Base-by-base conservation (phyloP, 1,140 invertebrate species). In the Manduca sexta region DNA sequence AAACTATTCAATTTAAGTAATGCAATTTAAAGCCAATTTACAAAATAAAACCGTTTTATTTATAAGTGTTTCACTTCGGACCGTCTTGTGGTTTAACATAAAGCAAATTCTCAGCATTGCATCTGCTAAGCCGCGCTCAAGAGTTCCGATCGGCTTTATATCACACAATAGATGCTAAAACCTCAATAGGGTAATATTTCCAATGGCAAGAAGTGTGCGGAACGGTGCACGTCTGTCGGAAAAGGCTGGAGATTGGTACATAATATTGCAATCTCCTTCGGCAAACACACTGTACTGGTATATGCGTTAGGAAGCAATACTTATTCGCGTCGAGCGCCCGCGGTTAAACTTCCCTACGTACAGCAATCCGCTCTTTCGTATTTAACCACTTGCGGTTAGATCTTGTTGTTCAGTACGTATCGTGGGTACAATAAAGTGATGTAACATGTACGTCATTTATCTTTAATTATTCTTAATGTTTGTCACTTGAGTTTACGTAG, bases 231-330 rank as follows among this genome's bases (percentile, higher is more conserved):
- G 60, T 60, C 49, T 59, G 60, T 59, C 59, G 61, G 74, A 69
- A 74, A 67, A 72, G 66, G 60, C 64, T 64, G 56, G 69, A 64
- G 68, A 70, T 77, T 68, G 74, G 70, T 75, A 76, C 72, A 77
- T 80, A 74, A 74, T 76, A 80, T 76, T 77, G 74, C 76, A 80
- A 78, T 80, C 72, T 79, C 69, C 64, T 69, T 65, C 58, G 39
- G 62, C 70, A 80, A 80, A 80, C 70, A 80, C 54, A 60, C 59
- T 43, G 41, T 18, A 40, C 41, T 43, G 41, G 61, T 70, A 59
- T 70, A 59, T 72, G 63, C 63, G 61, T 69, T 68, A 44, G 53
- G 61, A 64, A 60, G 65, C 59, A 68, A 68, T 68, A 64, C 56
- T 49, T 52, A 67, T 62, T 48, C 56, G 57, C 52, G 56, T 45